Evolutionary conservation across 2,797 vertebrate genomes (phyloP).

Genomic region (Clamator glandarius): DNA sequence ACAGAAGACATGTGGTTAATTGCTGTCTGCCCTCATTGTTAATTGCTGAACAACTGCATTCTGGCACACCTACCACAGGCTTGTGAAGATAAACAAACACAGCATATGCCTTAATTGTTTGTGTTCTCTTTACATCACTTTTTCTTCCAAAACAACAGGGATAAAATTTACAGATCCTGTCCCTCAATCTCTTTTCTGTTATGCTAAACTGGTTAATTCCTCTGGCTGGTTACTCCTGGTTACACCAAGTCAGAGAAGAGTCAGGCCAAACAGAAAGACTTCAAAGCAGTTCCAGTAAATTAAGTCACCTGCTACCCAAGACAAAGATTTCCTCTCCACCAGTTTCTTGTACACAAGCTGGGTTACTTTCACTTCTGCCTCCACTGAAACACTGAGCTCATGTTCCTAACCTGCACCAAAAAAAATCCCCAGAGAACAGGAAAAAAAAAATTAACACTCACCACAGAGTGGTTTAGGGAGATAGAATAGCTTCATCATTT

Average conservation of each 20-base stretch:
- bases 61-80: conserved; percentile 29
- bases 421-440: neutral
- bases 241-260: neutral
- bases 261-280: neutral
- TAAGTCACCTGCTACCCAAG: neutral
- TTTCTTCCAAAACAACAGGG: neutral
- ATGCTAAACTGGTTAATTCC: accelerated
- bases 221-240: neutral
- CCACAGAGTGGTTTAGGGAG: neutral
- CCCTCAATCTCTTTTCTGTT: neutral
- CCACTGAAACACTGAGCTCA: neutral
- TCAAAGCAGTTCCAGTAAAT: neutral
- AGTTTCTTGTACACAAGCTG: neutral
- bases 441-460: neutral
- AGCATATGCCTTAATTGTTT: conserved; percentile 6
- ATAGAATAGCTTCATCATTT: neutral
- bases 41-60: conserved; percentile 20
- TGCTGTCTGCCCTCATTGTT: conserved; percentile 49
- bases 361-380: neutral
- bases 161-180: neutral
- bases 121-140: neutral
- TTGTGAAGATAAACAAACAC: conserved; percentile 24
- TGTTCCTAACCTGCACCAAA: neutral
- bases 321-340: neutral
- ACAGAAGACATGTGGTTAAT: conserved; percentile 55